Evolutionary conservation across 2,888 invertebrate species (phyloP).

Genomic region (Palloptera scutellata): DNA sequence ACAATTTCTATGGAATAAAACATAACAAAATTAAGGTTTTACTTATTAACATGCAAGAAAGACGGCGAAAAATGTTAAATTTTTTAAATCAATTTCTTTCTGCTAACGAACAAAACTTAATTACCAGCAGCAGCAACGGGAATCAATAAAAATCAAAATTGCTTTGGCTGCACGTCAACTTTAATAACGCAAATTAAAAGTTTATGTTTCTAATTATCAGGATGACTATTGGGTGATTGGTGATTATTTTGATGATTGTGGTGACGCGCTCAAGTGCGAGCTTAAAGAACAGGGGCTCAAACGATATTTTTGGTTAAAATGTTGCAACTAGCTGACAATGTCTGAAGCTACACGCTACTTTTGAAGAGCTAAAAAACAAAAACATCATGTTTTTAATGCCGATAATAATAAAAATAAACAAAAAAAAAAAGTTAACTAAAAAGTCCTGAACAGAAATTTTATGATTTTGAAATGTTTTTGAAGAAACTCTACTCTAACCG

Average conservation of each 20-base stretch:
- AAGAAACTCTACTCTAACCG: neutral
- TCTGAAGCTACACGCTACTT: neutral
- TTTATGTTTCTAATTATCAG: neutral
- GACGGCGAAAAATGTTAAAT: constrained; percentile 30
- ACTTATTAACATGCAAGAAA: constrained; percentile 18
- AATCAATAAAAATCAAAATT: constrained; percentile 18
- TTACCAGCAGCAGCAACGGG: constrained; percentile 15
- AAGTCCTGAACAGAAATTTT: neutral
- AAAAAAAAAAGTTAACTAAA: neutral
- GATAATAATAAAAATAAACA: neutral
- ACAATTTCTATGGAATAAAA: constrained; percentile 1
- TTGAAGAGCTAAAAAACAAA: constrained; percentile 30
- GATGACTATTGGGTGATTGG: neutral
- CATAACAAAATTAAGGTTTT: neutral
- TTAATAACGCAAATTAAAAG: neutral
- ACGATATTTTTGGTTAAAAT: constrained; percentile 27
- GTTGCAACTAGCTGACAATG: constrained; percentile 28
- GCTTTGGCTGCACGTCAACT: constrained; percentile 21
- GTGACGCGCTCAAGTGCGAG: neutral
- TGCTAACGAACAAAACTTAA: constrained; percentile 43
- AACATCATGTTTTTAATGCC: constrained; percentile 14
- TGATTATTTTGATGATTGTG: neutral
- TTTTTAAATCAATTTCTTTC: too few relatives aligned
- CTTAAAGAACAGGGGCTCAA: neutral
- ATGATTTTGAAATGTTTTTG: neutral